Percentiles rank a stretch among this genome's conserved stretches.
phyloP scores from a whole-genome alignment of 1,140 invertebrate genomes.

The Bombyx mandarina region DNA sequence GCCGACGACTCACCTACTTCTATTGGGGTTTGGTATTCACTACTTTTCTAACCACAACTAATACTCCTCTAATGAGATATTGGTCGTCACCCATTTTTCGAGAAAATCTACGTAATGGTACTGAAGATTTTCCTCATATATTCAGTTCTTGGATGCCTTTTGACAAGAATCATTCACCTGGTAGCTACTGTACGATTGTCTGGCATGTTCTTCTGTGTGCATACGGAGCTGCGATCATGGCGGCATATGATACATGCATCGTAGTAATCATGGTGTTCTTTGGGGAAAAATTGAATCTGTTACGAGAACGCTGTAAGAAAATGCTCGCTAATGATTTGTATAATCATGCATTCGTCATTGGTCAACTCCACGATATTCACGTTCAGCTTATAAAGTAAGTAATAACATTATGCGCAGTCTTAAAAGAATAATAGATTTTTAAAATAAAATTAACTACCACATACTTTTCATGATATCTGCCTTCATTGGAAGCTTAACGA shows the following conservation, averaged over 20 bases:
- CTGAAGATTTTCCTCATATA: constrained; percentile 48
- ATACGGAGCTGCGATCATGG: constrained; percentile 39
- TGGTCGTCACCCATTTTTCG: constrained; percentile 29
- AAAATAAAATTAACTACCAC: too few relatives aligned
- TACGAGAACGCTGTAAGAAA: constrained; percentile 42
- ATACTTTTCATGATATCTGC: too few relatives aligned
- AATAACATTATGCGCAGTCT: neutral
- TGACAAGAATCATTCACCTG: constrained; percentile 43
- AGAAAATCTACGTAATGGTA: constrained; percentile 38
- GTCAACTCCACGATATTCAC: constrained; percentile 37
- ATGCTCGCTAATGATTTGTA: constrained; percentile 21
- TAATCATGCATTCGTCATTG: constrained; percentile 12
- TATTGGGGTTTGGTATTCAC: constrained; percentile 45
- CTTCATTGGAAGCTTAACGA: too few relatives aligned
- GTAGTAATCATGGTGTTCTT: constrained; percentile 54
- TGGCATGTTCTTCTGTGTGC: constrained; percentile 33
- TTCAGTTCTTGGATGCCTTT: constrained; percentile 53
- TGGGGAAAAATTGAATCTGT: constrained; percentile 43
- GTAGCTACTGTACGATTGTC: constrained; percentile 38
- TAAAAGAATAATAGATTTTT: too few relatives aligned
- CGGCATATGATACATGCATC: constrained; percentile 37
- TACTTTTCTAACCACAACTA: constrained; percentile 30
- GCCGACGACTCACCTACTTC: constrained; percentile 33
- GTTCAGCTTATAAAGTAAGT: constrained; percentile 38
- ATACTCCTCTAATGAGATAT: constrained; percentile 35